These are phyloP conservation scores for Machimus atricapillus DNA, from an alignment of 2,888 invertebrate species.

Conservation along the genomic window DNA sequence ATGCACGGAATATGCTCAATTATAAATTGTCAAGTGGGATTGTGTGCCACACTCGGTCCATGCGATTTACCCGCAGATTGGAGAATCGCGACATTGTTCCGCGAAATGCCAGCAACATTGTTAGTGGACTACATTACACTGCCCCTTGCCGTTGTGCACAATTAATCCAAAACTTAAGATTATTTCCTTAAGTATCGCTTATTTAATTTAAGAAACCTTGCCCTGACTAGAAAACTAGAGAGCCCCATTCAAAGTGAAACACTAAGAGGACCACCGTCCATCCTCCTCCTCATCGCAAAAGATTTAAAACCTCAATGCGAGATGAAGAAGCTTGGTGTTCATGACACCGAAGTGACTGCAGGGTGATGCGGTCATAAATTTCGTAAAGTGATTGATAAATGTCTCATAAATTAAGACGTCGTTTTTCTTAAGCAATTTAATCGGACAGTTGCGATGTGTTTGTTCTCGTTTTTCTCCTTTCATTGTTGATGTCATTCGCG, in stretches of 20 bases:
- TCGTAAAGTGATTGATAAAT: background rate
- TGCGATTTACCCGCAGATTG: background rate
- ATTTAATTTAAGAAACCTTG: background rate
- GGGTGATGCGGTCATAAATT: background rate
- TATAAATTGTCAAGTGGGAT: slow-evolving; percentile 13
- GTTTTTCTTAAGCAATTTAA: background rate
- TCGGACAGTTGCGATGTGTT: background rate
- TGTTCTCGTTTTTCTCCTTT: background rate
- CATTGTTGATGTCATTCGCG: background rate
- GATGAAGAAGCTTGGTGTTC: background rate
- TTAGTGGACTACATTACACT: background rate
- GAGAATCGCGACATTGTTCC: background rate
- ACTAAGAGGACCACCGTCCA: background rate
- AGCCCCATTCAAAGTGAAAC: background rate
- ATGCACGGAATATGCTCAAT: slow-evolving; percentile 17
- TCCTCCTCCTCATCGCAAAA: background rate
- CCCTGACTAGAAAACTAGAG: background rate
- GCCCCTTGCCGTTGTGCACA: background rate
- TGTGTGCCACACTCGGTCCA: background rate
- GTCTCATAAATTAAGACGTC: background rate
- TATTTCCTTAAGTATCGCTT: background rate
- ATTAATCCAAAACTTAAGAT: background rate
- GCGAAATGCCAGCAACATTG: background rate
- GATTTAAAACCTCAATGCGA: background rate
- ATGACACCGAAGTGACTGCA: background rate